Conservation (phyloP, 2,797 vertebrate genomes). For the Phoebastria nigripes region DNA sequence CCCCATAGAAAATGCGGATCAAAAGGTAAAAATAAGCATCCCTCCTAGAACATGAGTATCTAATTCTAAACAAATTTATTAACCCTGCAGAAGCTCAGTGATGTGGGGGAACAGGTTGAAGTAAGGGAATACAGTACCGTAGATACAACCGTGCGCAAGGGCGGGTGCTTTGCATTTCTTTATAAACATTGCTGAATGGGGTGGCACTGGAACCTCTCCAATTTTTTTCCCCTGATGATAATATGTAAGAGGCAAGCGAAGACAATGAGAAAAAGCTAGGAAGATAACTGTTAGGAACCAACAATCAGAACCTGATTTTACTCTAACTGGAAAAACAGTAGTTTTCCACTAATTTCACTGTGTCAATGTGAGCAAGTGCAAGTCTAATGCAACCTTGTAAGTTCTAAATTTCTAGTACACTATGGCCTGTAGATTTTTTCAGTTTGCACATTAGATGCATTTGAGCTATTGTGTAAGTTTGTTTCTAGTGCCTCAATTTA, state of each 20-base stretch:
- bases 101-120: not conserved
- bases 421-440: not conserved
- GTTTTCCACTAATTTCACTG: constrained; percentile 48
- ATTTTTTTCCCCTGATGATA: not conserved
- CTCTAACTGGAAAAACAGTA: not conserved
- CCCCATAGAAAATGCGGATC: fast-evolving
- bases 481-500: constrained; percentile 36
- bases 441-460: not conserved
- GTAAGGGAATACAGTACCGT: fast-evolving
- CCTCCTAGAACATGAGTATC: not conserved
- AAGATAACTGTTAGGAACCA: constrained; percentile 1
- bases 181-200: not conserved
- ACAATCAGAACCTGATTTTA: constrained; percentile 21
- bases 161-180: not conserved
- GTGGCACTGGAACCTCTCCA: not conserved
- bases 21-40: not conserved
- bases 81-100: not conserved
- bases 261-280: constrained; percentile 7
- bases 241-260: not conserved
- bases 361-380: constrained; percentile 13
- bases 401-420: not conserved
- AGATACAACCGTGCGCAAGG: not conserved
- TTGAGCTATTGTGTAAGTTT: not conserved
- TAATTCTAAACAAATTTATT: not conserved
- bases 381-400: constrained; percentile 1